Evolutionary conservation across 2,797 vertebrate genomes (phyloP).

Genomic region (Urophycis tenuis): DNA sequence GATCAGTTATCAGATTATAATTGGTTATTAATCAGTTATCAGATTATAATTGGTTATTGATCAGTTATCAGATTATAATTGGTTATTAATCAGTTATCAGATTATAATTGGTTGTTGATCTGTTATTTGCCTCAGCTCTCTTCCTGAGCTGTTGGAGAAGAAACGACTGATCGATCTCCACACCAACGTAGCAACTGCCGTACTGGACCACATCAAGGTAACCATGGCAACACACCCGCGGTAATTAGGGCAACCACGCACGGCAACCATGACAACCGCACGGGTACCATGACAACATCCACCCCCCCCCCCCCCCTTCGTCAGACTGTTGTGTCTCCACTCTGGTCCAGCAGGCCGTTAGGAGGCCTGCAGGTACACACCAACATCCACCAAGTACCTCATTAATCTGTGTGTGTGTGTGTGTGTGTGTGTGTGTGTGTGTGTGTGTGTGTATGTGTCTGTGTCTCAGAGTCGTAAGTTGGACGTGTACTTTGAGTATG

Average conservation of each 20-base stretch:
- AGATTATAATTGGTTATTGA: too few relatives aligned
- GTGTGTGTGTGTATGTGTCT: not conserved
- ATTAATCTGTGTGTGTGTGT: not conserved
- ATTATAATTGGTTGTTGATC: conserved; percentile 15
- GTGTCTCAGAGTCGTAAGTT: conserved; percentile 82
- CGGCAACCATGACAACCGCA: not conserved
- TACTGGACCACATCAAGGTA: conserved; percentile 98
- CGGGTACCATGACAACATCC: too few relatives aligned
- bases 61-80: too few relatives aligned
- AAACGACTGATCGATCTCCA: conserved; percentile 97
- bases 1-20: too few relatives aligned
- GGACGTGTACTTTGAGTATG: conserved; percentile 96
- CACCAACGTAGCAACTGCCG: conserved; percentile 94
- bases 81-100: too few relatives aligned
- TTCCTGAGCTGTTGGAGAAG: conserved; percentile 97
- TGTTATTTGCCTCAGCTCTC: conserved; percentile 71
- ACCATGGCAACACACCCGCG: not conserved
- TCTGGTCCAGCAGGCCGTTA: not conserved
- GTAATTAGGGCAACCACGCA: too few relatives aligned
- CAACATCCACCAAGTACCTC: not conserved
- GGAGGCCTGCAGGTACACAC: not conserved
- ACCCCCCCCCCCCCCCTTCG: too few relatives aligned
- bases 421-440: not conserved
- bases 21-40: too few relatives aligned
- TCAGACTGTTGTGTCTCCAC: too few relatives aligned